Evolutionary conservation across 92 coral and sea anemone genomes (phyloP).

Genomic region (Actinostola sp.): DNA sequence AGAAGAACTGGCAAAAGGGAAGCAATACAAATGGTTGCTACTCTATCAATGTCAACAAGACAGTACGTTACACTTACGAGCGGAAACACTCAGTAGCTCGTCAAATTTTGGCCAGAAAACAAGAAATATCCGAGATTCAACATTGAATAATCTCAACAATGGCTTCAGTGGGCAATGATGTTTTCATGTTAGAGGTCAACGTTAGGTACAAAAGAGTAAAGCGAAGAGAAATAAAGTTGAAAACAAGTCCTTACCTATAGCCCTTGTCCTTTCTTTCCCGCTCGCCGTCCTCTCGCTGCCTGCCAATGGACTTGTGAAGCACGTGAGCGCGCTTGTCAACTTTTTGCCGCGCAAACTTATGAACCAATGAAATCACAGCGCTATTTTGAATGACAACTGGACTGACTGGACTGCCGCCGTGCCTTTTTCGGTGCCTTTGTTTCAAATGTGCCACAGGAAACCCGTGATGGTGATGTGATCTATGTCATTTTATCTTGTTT

Average conservation of each 20-base stretch:
- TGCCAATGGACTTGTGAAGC: slow-evolving; percentile 5
- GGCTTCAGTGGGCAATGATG: not conserved
- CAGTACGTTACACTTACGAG: not conserved
- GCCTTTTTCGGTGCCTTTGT: too few relatives aligned
- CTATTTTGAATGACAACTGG: slow-evolving; percentile 25
- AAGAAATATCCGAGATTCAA: too few relatives aligned
- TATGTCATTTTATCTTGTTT: too few relatives aligned
- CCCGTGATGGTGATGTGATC: not conserved
- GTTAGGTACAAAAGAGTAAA: not conserved
- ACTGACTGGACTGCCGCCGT: not conserved
- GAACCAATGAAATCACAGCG: slow-evolving; percentile 16
- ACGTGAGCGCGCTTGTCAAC: slow-evolving; percentile 32
- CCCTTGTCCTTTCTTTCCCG: not conserved
- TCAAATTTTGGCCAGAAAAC: too few relatives aligned
- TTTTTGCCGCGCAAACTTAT: slow-evolving; percentile 38
- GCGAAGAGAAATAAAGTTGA: not conserved
- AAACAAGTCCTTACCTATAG: not conserved
- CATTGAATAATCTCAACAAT: too few relatives aligned
- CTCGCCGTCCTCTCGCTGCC: slow-evolving; percentile 1
- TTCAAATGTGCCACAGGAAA: not conserved
- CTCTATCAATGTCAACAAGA: not conserved
- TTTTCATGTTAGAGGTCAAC: slow-evolving; percentile 4
- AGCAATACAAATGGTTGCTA: too few relatives aligned
- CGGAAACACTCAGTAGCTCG: too few relatives aligned
- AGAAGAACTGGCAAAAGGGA: too few relatives aligned